These are phyloP conservation scores for Drosophila quinaria DNA, from an alignment of 2,888 invertebrate genomes.

Conservation along the genomic window DNA sequence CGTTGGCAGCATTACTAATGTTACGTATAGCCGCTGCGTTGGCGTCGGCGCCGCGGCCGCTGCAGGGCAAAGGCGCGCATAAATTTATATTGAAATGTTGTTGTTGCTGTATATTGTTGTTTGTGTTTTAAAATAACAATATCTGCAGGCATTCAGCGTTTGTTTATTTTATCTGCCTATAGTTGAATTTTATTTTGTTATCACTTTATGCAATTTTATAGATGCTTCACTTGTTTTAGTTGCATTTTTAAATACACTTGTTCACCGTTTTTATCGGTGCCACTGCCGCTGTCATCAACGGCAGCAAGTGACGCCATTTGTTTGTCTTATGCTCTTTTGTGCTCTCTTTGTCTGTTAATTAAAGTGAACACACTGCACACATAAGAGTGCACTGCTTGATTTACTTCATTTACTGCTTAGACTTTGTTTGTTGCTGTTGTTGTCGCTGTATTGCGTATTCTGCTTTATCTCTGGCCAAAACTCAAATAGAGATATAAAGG, in stretches of 20 bases:
- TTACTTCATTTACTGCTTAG: conserved; percentile 8
- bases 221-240: conserved; percentile 21
- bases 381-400: neutral
- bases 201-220: conserved; percentile 32
- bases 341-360: conserved; percentile 1
- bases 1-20: conserved; percentile 44
- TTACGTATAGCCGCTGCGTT: conserved; percentile 34
- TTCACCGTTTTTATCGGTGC: neutral
- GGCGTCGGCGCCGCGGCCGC: conserved; percentile 60
- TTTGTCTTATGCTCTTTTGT: conserved; percentile 7
- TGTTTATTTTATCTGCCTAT: conserved; percentile 48
- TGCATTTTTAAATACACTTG: conserved; percentile 21
- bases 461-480: conserved; percentile 5
- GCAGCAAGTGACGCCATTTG: conserved; percentile 52
- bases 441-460: neutral
- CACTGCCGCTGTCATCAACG: conserved; percentile 18
- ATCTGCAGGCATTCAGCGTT: conserved; percentile 70
- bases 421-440: neutral
- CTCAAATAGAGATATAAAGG: conserved; percentile 17
- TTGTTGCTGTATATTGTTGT: conserved; percentile 15
- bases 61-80: conserved; percentile 58
- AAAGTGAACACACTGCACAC: conserved; percentile 1
- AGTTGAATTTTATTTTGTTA: conserved; percentile 11
- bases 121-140: conserved; percentile 60
- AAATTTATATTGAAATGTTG: conserved; percentile 61